Percentiles rank a stretch among this genome's conserved stretches.
Conservation (phyloP, 2,113 vertebrate genomes). For the Candoia aspera region DNA sequence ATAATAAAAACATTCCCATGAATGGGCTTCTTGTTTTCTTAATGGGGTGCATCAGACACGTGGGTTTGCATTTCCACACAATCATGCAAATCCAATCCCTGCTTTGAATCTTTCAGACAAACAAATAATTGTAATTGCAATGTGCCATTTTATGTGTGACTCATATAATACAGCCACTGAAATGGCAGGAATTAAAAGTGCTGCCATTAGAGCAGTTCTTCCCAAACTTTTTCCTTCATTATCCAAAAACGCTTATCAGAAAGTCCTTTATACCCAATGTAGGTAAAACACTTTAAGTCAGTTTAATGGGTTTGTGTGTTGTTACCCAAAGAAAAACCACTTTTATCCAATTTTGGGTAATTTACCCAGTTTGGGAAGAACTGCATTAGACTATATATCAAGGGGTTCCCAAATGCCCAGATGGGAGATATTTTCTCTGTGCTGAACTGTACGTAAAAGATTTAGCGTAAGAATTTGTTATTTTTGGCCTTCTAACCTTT, state of each 20-base stretch:
- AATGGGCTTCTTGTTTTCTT: background rate
- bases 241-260: no score
- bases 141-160: slow-evolving; percentile 18
- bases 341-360: no score
- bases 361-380: no score
- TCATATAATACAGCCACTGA: background rate
- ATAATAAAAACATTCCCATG: background rate
- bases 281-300: no score
- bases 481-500: background rate
- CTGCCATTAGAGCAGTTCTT: background rate
- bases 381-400: no score
- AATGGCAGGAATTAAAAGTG: slow-evolving; percentile 4
- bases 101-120: background rate
- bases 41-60: background rate
- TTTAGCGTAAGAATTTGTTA: background rate
- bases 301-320: no score
- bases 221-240: no score
- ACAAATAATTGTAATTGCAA: slow-evolving; percentile 2
- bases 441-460: background rate
- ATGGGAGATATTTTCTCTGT: background rate
- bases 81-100: slow-evolving; percentile 1
- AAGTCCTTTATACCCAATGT: no score
- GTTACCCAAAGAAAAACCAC: no score
- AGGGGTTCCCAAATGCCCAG: background rate
- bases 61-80: background rate